A percentile compares a stretch with the other conserved stretches of the same genome.
These are phyloP conservation scores for Podarcis muralis DNA, from an alignment of 2,113 vertebrate genomes.

Conservation along the genomic window DNA sequence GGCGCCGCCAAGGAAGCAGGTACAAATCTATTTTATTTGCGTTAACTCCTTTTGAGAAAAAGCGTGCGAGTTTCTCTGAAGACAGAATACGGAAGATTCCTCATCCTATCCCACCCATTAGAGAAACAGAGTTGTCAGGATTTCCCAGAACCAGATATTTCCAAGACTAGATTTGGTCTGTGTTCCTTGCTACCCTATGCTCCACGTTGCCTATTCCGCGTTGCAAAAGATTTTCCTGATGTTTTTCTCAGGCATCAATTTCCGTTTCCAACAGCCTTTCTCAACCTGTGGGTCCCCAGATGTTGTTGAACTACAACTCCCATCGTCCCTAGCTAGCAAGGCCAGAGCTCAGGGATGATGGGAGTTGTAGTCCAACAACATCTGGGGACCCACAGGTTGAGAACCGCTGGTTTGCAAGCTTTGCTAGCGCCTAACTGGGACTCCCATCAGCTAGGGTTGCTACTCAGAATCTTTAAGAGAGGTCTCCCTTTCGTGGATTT, in stretches of 20 bases:
- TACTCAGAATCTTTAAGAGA: not conserved
- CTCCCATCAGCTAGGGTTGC: not conserved
- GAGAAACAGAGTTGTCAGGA: not conserved
- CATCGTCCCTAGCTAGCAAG: too few relatives aligned
- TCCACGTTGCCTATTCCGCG: not conserved
- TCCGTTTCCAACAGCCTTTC: too few relatives aligned
- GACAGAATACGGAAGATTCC: not conserved
- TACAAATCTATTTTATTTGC: slow-evolving; percentile 7
- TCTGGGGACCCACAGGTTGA: too few relatives aligned
- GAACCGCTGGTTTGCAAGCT: not conserved
- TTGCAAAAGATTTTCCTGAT: not conserved
- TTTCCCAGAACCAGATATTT: not conserved
- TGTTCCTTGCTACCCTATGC: not conserved
- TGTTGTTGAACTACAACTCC: too few relatives aligned
- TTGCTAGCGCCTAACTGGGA: not conserved
- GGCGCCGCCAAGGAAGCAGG: not conserved
- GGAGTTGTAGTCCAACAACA: too few relatives aligned
- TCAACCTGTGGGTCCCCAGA: too few relatives aligned
- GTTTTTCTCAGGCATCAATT: not conserved
- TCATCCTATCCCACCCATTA: not conserved
- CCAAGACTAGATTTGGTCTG: not conserved
- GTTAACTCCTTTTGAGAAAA: not conserved
- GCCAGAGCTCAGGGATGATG: too few relatives aligned
- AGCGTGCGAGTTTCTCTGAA: not conserved
- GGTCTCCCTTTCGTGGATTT: slow-evolving; percentile 2